These are phyloP conservation scores for Macropis europaea DNA, from an alignment of 2,888 invertebrate species.

Conservation along the genomic window DNA sequence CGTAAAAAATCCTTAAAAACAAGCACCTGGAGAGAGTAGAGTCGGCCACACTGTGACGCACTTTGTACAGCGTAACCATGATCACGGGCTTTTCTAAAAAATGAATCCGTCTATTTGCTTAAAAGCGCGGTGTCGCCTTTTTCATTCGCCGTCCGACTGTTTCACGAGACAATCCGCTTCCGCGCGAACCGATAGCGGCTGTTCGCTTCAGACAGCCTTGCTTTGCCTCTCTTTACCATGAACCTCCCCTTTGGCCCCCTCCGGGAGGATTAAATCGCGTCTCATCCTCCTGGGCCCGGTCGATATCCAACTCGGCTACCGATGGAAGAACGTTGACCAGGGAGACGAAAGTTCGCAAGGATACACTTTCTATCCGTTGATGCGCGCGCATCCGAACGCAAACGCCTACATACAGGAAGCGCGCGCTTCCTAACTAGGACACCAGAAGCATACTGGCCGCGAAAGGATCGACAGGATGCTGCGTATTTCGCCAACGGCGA, in stretches of 20 bases:
- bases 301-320: constrained; percentile 69
- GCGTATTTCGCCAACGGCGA: constrained; percentile 1
- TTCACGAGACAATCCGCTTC: constrained; percentile 63
- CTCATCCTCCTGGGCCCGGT: constrained; percentile 58
- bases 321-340: constrained; percentile 67
- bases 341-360: constrained; percentile 59
- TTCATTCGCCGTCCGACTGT: constrained; percentile 49
- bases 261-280: constrained; percentile 64
- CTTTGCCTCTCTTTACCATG: constrained; percentile 13
- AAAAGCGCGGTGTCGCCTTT: constrained; percentile 18
- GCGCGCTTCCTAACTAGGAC: constrained; percentile 38
- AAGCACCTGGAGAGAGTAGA: no score
- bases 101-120: constrained; percentile 34
- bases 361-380: constrained; percentile 44
- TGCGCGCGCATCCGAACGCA: constrained; percentile 45
- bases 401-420: background rate
- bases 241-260: constrained; percentile 21
- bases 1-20: no score
- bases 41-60: no score
- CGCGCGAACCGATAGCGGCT: constrained; percentile 56
- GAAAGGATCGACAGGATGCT: constrained; percentile 13
- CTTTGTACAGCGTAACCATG: no score
- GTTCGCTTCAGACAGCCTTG: constrained; percentile 17
- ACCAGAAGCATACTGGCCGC: constrained; percentile 31
- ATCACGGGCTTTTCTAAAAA: constrained; percentile 34